Evolutionary conservation across 64 coral and sea anemone genomes (phyloP), one percentile per base, ranked within the genome.

Genomic region (Actinia tenebrosa): DNA sequence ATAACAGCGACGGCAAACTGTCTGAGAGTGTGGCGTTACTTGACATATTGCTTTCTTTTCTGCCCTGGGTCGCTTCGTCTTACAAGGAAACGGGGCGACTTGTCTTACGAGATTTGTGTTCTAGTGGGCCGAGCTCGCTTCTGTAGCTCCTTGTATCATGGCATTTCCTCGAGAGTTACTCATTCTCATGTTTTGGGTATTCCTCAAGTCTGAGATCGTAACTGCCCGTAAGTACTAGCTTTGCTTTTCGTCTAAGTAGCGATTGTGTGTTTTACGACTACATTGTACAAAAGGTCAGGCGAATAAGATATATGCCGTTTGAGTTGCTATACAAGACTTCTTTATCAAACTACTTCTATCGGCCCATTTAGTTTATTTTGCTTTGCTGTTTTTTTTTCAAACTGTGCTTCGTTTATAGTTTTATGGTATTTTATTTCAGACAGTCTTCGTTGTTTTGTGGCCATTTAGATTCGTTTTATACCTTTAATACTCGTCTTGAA

Each of bases 11-110:
- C 79, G 79, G 43, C 44, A n/a, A 16, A 47, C 5, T 81, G 79
- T 81, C 79, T 81, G 79, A 81, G 79, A 45, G 79, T 23, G 79
- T 79, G 77, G 77, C 79, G 79, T 81, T 81, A 81, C 79, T 19
- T 7, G 45, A 4, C 14, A 50, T 81, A 53, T 10, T 26, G 30
- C 30, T 37, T 37, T 37, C 30, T 37, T 37, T 37, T 37, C 30
- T 37, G 30, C 30, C 30, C 30, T 37, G 30, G 30, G 30, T 37
- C 53, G 44, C 79, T 75, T 75, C 16, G 50, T 50, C 22, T 15
- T 53, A 81, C 18, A 81, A 81, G 27, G 46, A 66, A 66, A 66
- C 19, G 10, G 77, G 77, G 77, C 77, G 14, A 20, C 44, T 53
- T 13, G 79, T 44, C 27, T 79, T 42, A 44, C 26, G 77, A 79